phyloP scores from a whole-genome alignment of 2,888 invertebrate species.

The Pharmacophagus antenor region DNA sequence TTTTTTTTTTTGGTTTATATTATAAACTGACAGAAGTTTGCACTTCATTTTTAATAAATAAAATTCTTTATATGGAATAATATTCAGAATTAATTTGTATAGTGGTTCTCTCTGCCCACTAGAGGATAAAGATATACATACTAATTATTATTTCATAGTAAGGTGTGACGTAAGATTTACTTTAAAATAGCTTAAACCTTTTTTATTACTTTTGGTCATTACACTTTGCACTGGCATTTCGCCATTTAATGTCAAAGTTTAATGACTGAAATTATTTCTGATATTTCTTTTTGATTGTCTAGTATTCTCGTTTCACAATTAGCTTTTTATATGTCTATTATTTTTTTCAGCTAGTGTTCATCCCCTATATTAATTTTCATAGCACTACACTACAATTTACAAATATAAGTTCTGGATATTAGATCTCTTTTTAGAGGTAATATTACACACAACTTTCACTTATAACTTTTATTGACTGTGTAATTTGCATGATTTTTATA shows the following conservation, averaged over 20 bases:
- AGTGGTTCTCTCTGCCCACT: not conserved
- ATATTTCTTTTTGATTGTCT: not conserved
- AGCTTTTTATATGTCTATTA: slow-evolving; percentile 9
- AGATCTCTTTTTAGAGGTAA: not conserved
- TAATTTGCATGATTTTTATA: not conserved
- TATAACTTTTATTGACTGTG: not conserved
- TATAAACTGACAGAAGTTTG: no score
- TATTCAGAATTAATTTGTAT: no score
- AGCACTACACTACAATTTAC: slow-evolving; percentile 13
- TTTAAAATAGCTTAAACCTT: slow-evolving; percentile 4
- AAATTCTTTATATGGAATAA: no score
- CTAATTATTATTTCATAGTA: not conserved
- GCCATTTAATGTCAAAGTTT: not conserved
- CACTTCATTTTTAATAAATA: no score
- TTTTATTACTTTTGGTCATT: not conserved
- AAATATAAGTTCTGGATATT: not conserved
- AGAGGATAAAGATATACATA: not conserved
- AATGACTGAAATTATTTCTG: slow-evolving; percentile 5
- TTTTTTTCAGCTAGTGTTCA: slow-evolving; percentile 12
- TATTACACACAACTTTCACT: not conserved
- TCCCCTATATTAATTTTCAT: slow-evolving; percentile 3
- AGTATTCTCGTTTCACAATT: slow-evolving; percentile 4
- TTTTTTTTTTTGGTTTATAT: no score
- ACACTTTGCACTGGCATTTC: not conserved
- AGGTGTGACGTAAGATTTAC: slow-evolving; percentile 28